Evolutionary conservation across 2,113 vertebrate species (phyloP), one percentile per base, ranked within the genome.

Genomic region (Periophthalmus modestus): DNA sequence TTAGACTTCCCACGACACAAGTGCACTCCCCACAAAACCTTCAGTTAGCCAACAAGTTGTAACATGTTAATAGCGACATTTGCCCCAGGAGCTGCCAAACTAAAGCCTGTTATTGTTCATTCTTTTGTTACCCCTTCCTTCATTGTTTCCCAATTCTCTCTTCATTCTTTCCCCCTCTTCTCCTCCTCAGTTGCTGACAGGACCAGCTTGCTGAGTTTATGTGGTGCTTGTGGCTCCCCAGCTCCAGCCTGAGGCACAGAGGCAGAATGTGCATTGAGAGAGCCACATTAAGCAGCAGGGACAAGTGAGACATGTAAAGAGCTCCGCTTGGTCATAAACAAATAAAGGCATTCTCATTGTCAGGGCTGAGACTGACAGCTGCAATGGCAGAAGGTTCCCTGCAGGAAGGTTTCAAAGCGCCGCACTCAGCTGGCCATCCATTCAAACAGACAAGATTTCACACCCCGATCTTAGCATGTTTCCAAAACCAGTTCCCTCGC

Each of bases 1-100:
- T 68, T 81, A 85, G 73, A 79, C 85, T 92, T 90, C 90, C 88
- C 86, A 90, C 72, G 77, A 81, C 82, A 83, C 72, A 75, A 77
- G 73, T 89, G 80, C 79, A 83, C 81, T 74, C 82, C 69, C 84
- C 79, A 91, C 77, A 90, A 87, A 91, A 80, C 70, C 76, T 76
- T 87, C 83, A 87, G 92, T 88, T 89, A 86, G 70, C 66, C 65
- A 89, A 87, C 92, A 89, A 90, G 92, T 86, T 80, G 78, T 82
- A 88, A 90, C 91, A 81, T 50, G 88, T 81, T 65, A 81, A 33
- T 84, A 73, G 16, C 74, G 83, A 79, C 82, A 83, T 78, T 74
- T 75, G 70, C 11, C 57, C 73, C 84, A 0, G 68, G 80, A 18
- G n/a, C 43, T 76, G 79, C 67, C 77, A 72, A 74, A 74, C 83